A percentile compares a stretch with the other conserved stretches of the same genome.
Conservation (phyloP, 1,140 invertebrate genomes). For the Harpegnathos saltator region DNA sequence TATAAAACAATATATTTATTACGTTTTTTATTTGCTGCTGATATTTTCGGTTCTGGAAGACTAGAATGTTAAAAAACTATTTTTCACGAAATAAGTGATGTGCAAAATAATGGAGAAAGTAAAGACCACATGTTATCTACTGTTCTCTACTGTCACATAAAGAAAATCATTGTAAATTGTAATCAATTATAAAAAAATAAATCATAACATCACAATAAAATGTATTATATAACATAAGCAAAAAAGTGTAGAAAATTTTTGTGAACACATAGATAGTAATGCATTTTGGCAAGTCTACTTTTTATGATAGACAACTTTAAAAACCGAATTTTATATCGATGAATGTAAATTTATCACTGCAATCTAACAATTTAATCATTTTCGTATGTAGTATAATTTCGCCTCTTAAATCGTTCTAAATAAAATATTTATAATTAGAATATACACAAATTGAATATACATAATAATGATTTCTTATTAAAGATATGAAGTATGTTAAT, state of each 20-base stretch:
- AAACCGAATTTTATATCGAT: constrained; percentile 65
- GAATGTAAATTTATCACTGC: constrained; percentile 51
- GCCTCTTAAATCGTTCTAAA: constrained; percentile 24
- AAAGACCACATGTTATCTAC: background rate
- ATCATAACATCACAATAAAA: constrained; percentile 1
- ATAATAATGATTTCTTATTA: constrained; percentile 22
- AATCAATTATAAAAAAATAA: constrained; percentile 34
- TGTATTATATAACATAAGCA: constrained; percentile 53
- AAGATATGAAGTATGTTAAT: constrained; percentile 18
- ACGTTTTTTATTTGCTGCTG: background rate
- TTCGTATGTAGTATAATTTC: constrained; percentile 24
- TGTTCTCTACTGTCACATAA: constrained; percentile 25
- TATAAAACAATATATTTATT: constrained; percentile 28
- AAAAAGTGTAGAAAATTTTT: constrained; percentile 49
- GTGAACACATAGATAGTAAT: constrained; percentile 67
- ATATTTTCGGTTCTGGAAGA: constrained; percentile 5
- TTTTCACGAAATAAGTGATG: too few relatives aligned
- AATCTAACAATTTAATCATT: constrained; percentile 45
- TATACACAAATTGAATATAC: background rate
- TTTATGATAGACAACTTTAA: constrained; percentile 38
- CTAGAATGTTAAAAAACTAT: too few relatives aligned
- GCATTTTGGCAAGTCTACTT: constrained; percentile 60
- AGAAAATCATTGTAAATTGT: constrained; percentile 41
- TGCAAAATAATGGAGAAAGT: constrained; percentile 6
- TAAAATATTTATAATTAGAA: constrained; percentile 28